Evolutionary conservation across 1,140 invertebrate genomes (phyloP).

Genomic region (Nylanderia fulva): DNA sequence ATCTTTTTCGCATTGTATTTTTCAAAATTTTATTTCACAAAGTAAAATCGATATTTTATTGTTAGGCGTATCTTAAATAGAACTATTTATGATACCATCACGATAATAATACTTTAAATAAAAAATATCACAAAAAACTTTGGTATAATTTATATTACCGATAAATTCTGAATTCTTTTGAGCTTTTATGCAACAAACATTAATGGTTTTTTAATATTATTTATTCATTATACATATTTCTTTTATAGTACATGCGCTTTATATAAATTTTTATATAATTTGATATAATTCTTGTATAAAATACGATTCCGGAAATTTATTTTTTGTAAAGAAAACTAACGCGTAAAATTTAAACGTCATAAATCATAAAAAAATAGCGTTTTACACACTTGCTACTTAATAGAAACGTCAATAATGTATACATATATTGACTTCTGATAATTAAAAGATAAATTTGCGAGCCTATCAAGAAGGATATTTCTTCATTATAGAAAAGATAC

Average conservation of each 20-base stretch:
- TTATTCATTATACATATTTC: not conserved
- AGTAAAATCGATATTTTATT: constrained; percentile 12
- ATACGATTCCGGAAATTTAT: not conserved
- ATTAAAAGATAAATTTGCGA: constrained; percentile 11
- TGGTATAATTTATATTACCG: not conserved
- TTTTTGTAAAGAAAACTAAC: not conserved
- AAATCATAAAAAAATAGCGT: not conserved
- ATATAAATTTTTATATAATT: not conserved
- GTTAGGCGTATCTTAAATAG: too few species aligned
- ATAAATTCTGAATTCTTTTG: not conserved
- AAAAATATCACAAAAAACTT: not conserved
- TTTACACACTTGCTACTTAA: not conserved
- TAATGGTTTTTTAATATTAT: not conserved
- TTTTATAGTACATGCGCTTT: not conserved
- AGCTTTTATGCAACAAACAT: not conserved
- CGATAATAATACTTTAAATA: not conserved
- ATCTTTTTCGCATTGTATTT: not conserved
- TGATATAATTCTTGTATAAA: not conserved
- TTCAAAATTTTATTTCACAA: not conserved
- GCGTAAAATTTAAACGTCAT: not conserved
- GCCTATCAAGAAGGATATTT: not conserved
- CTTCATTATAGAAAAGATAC: not conserved
- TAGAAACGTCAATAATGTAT: not conserved
- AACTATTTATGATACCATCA: not conserved
- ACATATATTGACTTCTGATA: constrained; percentile 1